Evolutionary conservation across 2,797 vertebrate genomes (phyloP).

Genomic region (Sebastes hubbsi): DNA sequence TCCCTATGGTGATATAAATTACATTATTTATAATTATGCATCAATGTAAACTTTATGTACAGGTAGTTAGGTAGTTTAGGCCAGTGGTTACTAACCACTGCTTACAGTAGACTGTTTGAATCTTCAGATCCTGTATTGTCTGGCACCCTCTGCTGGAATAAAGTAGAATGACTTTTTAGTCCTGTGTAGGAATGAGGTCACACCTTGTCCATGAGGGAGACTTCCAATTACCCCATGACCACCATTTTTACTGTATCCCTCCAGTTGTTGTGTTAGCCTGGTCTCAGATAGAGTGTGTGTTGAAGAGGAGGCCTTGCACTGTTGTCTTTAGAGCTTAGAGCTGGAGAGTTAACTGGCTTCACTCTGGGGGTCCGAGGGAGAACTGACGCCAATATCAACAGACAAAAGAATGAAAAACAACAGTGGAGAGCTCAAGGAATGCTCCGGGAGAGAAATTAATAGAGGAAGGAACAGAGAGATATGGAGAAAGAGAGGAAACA

Average conservation of each 20-base stretch:
- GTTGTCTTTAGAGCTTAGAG: constrained; percentile 65
- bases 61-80: neutral
- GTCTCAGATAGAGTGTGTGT: constrained; percentile 19
- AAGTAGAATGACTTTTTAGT: neutral
- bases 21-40: neutral
- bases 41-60: neutral
- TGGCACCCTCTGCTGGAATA: constrained; percentile 65
- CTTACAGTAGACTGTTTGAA: too few species aligned
- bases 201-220: constrained; percentile 23
- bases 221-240: constrained; percentile 41
- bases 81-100: neutral
- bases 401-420: constrained; percentile 68
- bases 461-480: constrained; percentile 3
- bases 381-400: constrained; percentile 71
- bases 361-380: constrained; percentile 35
- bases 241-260: constrained; percentile 29
- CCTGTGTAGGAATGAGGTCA: constrained; percentile 36
- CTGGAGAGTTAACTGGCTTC: constrained; percentile 41
- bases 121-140: constrained; percentile 13
- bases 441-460: constrained; percentile 33
- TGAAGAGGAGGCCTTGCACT: constrained; percentile 22
- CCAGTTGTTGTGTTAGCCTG: constrained; percentile 52
- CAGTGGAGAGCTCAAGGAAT: constrained; percentile 40
- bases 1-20: neutral
- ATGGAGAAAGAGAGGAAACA: neutral